Evolutionary conservation across 1,140 invertebrate genomes (phyloP), one percentile per base, ranked within the genome.

Genomic region (Micrasema minimum): DNA sequence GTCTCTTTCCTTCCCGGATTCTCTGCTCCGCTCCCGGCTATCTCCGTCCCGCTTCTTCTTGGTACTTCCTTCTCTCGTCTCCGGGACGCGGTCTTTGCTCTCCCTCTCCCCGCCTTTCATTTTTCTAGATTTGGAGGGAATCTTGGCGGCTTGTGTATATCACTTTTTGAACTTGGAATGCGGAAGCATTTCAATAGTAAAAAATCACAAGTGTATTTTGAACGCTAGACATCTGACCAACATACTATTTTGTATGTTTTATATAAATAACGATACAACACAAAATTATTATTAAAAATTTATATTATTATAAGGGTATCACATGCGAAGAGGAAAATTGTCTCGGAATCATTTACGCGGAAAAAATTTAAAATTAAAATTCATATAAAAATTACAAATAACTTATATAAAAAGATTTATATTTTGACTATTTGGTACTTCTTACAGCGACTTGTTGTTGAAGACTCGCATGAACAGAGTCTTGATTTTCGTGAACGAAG

Each of bases 61-160:
- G 23, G 57, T 45, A 16, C 55, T 57, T 6, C 55, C 55, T 14
- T 57, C 35, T 16, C 11, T 20, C 23, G n/a, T 11, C 41, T 46
- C 61, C 7, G 20, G 41, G 59, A 53, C 31, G 18, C 43, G 22
- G 57, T 72, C 66, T 4, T 20, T 38, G 11, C 20, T 43, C 57
- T 45, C 43, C 38, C 43, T 38, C 12, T 22, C 20, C 64, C 72
- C 64, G 51, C 67, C 68, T 16, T 74, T 74, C 72, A 74, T 74
- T 41, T 67, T 70, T 10, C 67, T 59, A 45, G 59, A 53, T 70
- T 74, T 74, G 64, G 69, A 74, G 43, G 72, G 72, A 74, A 74
- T 74, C 66, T 74, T 71, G 72, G 48, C 51, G 37, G 65, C 48
- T 7, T 18, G n/a, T 31, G 14, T 10, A 20, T 10, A 22, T 41